These are phyloP conservation scores for Dromas ardeola DNA, from an alignment of 2,113 vertebrate species.

Conservation along the genomic window DNA sequence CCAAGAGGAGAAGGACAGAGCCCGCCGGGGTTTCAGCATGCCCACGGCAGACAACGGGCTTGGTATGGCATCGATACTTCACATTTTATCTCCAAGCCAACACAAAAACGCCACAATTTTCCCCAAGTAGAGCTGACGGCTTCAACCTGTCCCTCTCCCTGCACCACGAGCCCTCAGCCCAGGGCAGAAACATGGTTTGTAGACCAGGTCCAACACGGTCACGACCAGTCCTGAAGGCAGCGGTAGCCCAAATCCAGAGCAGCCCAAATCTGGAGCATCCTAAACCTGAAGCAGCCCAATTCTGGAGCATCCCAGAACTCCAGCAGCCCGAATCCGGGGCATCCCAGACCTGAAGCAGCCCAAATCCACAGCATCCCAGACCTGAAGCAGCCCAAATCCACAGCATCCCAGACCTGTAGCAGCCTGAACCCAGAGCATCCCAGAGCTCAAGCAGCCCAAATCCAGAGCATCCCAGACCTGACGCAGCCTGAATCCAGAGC, in stretches of 20 bases:
- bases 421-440: not conserved
- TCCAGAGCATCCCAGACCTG: too few species aligned
- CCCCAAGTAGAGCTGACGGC: not conserved
- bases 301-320: not conserved
- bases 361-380: not conserved
- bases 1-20: not conserved
- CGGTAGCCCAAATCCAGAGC: not conserved
- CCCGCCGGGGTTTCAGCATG: not conserved
- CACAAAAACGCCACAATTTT: not conserved
- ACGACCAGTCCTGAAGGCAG: not conserved
- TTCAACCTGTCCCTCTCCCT: not conserved
- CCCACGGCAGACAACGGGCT: accelerated
- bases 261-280: not conserved
- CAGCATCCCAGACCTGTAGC: not conserved
- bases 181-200: not conserved
- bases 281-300: not conserved
- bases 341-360: not conserved
- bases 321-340: not conserved
- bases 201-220: not conserved
- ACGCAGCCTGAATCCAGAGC: not conserved
- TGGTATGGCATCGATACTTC: not conserved
- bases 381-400: accelerated
- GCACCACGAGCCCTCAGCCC: accelerated
- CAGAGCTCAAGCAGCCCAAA: not conserved
- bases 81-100: not conserved